Evolutionary conservation across 2,888 invertebrate genomes (phyloP).

Genomic region (Scaptomyza cyrtandrae): DNA sequence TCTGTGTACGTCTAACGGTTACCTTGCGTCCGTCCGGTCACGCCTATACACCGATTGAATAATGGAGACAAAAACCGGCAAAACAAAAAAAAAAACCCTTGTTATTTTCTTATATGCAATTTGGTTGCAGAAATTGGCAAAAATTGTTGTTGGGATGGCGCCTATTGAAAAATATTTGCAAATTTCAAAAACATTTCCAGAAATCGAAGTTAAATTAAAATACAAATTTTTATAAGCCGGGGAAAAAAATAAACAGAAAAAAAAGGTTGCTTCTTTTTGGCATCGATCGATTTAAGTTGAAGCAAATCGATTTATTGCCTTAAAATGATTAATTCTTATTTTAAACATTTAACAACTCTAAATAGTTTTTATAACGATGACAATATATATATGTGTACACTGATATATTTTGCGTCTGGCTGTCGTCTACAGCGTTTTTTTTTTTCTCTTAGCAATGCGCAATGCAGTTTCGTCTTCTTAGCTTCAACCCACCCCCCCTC

Average conservation of each 20-base stretch:
- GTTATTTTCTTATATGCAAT: slow-evolving; percentile 6
- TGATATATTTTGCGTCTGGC: slow-evolving; percentile 21
- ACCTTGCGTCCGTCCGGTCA: slow-evolving; percentile 26
- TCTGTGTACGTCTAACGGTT: background rate
- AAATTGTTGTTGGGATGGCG: too few species aligned
- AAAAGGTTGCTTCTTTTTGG: too few species aligned
- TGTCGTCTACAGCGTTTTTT: slow-evolving; percentile 9
- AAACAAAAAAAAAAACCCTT: background rate
- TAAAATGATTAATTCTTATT: too few species aligned
- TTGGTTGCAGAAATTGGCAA: background rate
- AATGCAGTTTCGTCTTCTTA: slow-evolving; percentile 14
- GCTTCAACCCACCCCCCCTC: background rate
- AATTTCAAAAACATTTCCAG: too few species aligned
- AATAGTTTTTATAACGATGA: too few species aligned
- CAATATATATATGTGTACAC: too few species aligned
- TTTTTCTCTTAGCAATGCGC: slow-evolving; percentile 8
- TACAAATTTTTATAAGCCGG: too few species aligned
- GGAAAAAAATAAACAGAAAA: too few species aligned
- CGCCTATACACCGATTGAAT: slow-evolving; percentile 59
- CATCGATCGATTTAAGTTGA: too few species aligned
- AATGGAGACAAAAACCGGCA: slow-evolving; percentile 39
- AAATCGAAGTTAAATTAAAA: too few species aligned
- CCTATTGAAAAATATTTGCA: background rate
- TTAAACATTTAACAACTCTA: too few species aligned
- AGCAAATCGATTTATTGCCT: too few species aligned